Evolutionary conservation across 2,797 vertebrate species (phyloP).

Genomic region (Acomys russatus): DNA sequence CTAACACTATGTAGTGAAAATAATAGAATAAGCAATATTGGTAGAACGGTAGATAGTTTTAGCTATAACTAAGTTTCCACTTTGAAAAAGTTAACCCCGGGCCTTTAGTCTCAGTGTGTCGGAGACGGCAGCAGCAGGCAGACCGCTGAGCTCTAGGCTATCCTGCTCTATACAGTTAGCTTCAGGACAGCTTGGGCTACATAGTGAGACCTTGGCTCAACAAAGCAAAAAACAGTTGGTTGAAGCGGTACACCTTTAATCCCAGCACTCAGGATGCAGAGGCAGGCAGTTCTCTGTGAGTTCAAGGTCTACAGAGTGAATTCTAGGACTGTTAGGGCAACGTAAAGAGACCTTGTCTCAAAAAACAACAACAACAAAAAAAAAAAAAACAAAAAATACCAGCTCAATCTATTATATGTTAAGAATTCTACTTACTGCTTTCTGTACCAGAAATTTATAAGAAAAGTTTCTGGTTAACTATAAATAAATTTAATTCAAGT

Average conservation of each 20-base stretch:
- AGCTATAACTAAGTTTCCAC: constrained; percentile 41
- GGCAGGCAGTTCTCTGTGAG: not conserved
- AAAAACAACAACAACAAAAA: not conserved
- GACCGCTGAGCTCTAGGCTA: not conserved
- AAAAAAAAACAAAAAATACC: not conserved
- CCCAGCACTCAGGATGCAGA: not conserved
- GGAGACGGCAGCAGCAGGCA: not conserved
- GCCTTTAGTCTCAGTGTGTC: not conserved
- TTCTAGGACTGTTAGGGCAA: not conserved
- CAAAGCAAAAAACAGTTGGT: not conserved
- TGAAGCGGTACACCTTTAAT: not conserved
- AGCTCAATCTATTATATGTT: constrained; percentile 1
- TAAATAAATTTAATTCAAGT: constrained; percentile 53
- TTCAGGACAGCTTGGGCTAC: not conserved
- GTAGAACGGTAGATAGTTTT: not conserved
- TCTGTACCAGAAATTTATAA: constrained; percentile 59
- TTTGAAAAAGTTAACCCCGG: constrained; percentile 50
- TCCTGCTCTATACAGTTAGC: not conserved
- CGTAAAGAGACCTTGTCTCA: not conserved
- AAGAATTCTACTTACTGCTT: constrained; percentile 29
- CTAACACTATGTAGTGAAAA: constrained; percentile 35
- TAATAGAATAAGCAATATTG: constrained; percentile 3
- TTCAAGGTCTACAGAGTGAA: not conserved
- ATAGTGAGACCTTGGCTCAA: not conserved
- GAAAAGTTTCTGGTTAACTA: not conserved